A percentile compares a stretch with the other conserved stretches of the same genome.
Conservation (phyloP, 1,140 invertebrate species). For the Venturia canescens region DNA sequence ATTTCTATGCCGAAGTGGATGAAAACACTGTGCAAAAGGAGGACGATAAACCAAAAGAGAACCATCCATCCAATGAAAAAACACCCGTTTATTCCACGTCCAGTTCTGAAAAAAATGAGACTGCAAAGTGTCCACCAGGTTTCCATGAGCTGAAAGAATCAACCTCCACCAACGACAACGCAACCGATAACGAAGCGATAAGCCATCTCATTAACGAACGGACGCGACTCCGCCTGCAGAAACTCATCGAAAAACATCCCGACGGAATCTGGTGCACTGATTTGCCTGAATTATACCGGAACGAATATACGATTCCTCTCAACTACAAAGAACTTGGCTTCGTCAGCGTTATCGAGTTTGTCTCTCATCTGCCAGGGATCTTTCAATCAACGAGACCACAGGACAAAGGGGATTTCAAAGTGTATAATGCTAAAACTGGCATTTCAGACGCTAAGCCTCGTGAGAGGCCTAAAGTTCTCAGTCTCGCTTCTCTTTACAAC, state of each 20-base stretch:
- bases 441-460: slow-evolving; percentile 10
- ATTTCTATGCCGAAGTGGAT: background rate
- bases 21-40: slow-evolving; percentile 20
- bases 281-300: slow-evolving; percentile 62
- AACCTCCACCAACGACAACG: background rate
- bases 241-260: slow-evolving; percentile 64
- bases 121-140: no score
- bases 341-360: slow-evolving; percentile 64
- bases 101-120: no score
- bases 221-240: slow-evolving; percentile 61
- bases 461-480: background rate
- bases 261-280: slow-evolving; percentile 72
- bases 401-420: slow-evolving; percentile 58
- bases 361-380: slow-evolving; percentile 65
- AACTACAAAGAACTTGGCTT: slow-evolving; percentile 69
- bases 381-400: slow-evolving; percentile 59
- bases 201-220: slow-evolving; percentile 54
- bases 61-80: no score
- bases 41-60: background rate
- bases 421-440: slow-evolving; percentile 60
- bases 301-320: slow-evolving; percentile 64
- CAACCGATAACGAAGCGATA: background rate
- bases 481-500: slow-evolving; percentile 47
- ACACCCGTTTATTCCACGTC: no score
- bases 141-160: no score